Evolutionary conservation across 2,888 invertebrate species (phyloP).

Genomic region (Bembecia ichneumoniformis): DNA sequence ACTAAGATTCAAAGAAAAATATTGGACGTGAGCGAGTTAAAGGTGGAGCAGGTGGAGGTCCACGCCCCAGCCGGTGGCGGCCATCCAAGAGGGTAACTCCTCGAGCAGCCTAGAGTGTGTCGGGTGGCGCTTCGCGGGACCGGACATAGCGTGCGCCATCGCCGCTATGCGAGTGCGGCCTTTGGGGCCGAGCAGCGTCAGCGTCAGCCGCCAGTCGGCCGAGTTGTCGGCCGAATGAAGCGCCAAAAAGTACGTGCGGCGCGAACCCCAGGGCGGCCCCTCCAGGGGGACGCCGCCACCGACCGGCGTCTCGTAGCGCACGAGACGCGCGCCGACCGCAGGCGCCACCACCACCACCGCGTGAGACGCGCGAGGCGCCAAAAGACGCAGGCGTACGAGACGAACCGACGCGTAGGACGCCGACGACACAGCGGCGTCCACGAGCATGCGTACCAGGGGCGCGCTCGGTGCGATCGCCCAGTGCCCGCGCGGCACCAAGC

Average conservation of each 20-base stretch:
- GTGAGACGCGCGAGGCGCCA: constrained; percentile 23
- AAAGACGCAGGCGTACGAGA: constrained; percentile 5
- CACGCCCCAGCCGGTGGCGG: constrained; percentile 79
- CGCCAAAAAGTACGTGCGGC: constrained; percentile 55
- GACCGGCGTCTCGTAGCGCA: constrained; percentile 58
- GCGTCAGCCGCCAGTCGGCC: background rate
- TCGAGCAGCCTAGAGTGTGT: constrained; percentile 66
- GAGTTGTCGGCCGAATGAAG: constrained; percentile 22
- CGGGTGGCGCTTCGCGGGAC: constrained; percentile 61
- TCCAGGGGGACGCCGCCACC: constrained; percentile 60
- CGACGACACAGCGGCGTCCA: constrained; percentile 5
- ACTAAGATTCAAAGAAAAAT: too few relatives aligned
- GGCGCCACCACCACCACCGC: constrained; percentile 74
- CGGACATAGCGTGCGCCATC: constrained; percentile 72
- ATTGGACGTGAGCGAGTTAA: background rate
- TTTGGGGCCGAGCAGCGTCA: constrained; percentile 18
- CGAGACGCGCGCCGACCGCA: constrained; percentile 57
- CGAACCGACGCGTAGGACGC: constrained; percentile 3
- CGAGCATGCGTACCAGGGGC: constrained; percentile 38
- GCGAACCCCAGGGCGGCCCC: constrained; percentile 59
- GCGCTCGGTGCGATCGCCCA: constrained; percentile 67
- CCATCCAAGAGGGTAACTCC: constrained; percentile 76
- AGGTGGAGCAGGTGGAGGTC: constrained; percentile 74
- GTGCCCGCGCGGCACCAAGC: constrained; percentile 77
- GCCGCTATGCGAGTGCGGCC: constrained; percentile 64